Evolutionary conservation across 2,113 vertebrate genomes (phyloP), one percentile per base, ranked within the genome.

Genomic region (Microtus richardsoni): DNA sequence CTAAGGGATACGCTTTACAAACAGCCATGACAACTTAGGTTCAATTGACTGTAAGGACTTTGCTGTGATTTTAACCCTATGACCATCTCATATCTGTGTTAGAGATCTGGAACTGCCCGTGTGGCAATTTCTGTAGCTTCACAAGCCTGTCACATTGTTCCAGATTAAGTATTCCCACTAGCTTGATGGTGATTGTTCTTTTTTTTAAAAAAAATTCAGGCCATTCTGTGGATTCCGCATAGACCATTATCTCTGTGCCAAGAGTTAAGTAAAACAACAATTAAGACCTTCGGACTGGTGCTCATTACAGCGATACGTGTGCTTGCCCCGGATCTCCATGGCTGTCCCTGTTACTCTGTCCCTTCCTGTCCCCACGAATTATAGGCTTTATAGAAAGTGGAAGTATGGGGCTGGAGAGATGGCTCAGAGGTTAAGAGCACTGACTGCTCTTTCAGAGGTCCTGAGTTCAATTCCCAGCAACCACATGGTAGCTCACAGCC

Each of bases 371-470:
- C 17, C 58, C 73, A 10, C 30, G 68, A 30, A 54, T 92, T 90
- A 87, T 84, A 92, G 80, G 41, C 80, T 93, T 91, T 75, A 87
- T 89, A 88, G 93, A 94, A 96, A 90, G 75, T 88, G 91, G 88
- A 95, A 90, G 54, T 78, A 89, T 41, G 41, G 41, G 41, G 41
- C 41, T 41, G 41, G 41, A 41, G 41, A 41, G 41, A 4, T 41
- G 41, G 41, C 41, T 41, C 41, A 41, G 41, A 41, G 41, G 41
- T 41, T 41, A 41, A 41, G 41, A 41, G 41, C 41, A 41, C 41
- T 41, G 41, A 41, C 41, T 41, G 41, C 41, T 41, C 41, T 3
- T 41, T 4, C 41, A 41, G 41, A 41, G 41, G 41, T 41, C 41
- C 41, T 41, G 41, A 41, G 41, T 41, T 41, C 41, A 41, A 41